A percentile compares a stretch with the other conserved stretches of the same genome.
Evolutionary conservation across 2,888 invertebrate genomes (phyloP).

Genomic region (Pogonocherus hispidulus): DNA sequence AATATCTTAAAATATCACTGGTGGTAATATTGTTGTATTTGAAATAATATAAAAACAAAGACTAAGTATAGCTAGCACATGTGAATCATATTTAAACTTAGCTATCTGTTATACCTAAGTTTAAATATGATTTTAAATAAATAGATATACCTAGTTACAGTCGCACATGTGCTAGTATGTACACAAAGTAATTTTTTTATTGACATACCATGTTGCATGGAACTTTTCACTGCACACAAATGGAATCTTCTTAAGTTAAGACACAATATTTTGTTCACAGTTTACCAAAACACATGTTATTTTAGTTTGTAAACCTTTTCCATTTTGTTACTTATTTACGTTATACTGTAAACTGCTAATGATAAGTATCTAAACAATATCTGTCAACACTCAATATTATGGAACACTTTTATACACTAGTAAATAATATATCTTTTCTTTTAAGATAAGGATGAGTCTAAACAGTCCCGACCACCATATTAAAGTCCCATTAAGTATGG

Average conservation of each 20-base stretch:
- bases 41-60: no score
- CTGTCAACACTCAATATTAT: conserved; percentile 45
- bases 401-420: conserved; percentile 36
- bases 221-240: conserved; percentile 28
- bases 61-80: no score
- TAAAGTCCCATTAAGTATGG: conserved; percentile 10
- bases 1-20: no score
- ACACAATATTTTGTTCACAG: conserved; percentile 51
- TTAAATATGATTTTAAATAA: no score
- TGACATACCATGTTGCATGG: conserved; percentile 43
- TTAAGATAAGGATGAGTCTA: conserved; percentile 8
- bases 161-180: no score
- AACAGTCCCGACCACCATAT: conserved; percentile 20
- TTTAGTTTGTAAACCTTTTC: conserved; percentile 45
- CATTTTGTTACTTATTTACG: conserved; percentile 50
- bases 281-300: conserved; percentile 50
- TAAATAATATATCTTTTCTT: conserved; percentile 57
- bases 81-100: no score
- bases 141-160: no score
- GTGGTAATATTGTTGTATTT: no score
- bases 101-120: no score
- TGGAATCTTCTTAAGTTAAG: conserved; percentile 39
- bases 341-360: conserved; percentile 53
- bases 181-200: no score
- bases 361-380: conserved; percentile 52